These are phyloP conservation scores for Muscicapa comitata DNA, from an alignment of 2,797 vertebrate genomes.

Conservation along the genomic window DNA sequence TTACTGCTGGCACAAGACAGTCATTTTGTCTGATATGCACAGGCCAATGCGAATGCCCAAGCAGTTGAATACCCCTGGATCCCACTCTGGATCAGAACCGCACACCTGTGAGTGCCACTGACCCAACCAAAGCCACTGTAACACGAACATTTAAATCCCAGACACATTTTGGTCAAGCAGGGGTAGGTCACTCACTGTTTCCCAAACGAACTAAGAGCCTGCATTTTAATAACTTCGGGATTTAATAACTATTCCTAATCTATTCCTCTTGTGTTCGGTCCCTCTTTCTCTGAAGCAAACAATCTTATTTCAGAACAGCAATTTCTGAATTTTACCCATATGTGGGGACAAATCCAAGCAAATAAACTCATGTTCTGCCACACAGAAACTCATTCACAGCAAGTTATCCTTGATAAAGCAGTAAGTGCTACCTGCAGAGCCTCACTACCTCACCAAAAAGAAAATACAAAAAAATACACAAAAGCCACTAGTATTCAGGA, in stretches of 20 bases:
- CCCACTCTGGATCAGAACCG: background rate
- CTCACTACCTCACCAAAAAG: background rate
- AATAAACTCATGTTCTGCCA: background rate
- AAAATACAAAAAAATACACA: background rate
- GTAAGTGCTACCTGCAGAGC: background rate
- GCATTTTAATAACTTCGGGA: background rate
- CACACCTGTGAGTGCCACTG: background rate
- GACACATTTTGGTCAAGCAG: background rate
- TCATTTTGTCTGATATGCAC: background rate
- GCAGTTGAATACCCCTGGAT: background rate
- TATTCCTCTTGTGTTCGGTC: background rate
- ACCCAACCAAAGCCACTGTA: fast-evolving
- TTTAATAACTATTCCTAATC: background rate
- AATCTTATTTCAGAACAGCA: background rate
- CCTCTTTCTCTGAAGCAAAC: background rate
- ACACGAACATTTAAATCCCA: background rate
- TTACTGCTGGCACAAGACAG: background rate
- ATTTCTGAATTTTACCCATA: background rate
- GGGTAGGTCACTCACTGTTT: background rate
- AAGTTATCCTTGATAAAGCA: background rate
- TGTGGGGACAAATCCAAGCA: background rate
- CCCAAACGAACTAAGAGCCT: background rate
- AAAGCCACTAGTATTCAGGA: background rate
- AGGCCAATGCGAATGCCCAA: background rate
- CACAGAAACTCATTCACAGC: background rate